phyloP scores from a whole-genome alignment of 2,888 invertebrate species.

The Athripsodes cinereus region DNA sequence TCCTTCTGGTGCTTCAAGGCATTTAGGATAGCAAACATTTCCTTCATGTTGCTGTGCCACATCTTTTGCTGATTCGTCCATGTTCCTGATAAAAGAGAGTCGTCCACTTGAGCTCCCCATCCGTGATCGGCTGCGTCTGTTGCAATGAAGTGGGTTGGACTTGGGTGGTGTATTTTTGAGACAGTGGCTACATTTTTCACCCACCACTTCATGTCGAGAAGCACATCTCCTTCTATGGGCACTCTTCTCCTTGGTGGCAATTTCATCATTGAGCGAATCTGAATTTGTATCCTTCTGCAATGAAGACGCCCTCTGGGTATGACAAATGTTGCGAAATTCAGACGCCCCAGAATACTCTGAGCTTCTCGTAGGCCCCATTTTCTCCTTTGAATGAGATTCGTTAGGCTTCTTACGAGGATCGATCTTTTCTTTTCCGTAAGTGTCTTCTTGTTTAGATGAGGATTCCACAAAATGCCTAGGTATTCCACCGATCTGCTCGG shows the following conservation, averaged over 20 bases:
- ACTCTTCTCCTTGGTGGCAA: neutral
- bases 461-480: slow-evolving; percentile 27
- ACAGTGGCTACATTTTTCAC: neutral
- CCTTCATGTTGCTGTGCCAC: no score
- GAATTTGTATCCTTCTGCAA: slow-evolving; percentile 4
- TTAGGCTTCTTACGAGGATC: neutral
- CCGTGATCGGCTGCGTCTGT: slow-evolving; percentile 3
- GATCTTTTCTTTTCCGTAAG: neutral
- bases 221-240: neutral
- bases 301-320: slow-evolving; percentile 4
- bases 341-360: neutral
- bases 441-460: slow-evolving; percentile 18
- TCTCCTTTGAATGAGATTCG: neutral
- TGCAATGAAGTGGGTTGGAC: neutral
- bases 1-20: slow-evolving; percentile 1
- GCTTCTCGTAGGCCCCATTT: slow-evolving; percentile 1
- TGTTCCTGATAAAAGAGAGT: neutral
- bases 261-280: neutral
- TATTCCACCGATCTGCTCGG: slow-evolving; percentile 26
- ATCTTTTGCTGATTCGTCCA: neutral
- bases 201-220: no score
- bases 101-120: slow-evolving; percentile 4
- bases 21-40: no score
- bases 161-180: neutral
- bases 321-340: no score